Percentiles rank a stretch among this genome's conserved stretches.
Conservation (phyloP, 2,113 vertebrate genomes). For the Gulo gulo region DNA sequence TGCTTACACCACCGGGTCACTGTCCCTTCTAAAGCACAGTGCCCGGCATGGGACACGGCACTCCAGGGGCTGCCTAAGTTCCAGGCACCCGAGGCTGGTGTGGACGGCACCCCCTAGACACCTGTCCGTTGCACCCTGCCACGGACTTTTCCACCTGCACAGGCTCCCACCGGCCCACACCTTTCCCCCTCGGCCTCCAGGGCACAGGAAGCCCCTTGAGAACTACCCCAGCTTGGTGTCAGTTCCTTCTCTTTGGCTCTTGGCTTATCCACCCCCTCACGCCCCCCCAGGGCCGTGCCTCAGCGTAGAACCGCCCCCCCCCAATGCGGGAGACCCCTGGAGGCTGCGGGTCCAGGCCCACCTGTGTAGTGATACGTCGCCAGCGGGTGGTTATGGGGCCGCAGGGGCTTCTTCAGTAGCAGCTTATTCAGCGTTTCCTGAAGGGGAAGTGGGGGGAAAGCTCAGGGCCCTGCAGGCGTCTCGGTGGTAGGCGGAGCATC, state of each 20-base stretch:
- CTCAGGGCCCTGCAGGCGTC: neutral
- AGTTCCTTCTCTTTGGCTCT: neutral
- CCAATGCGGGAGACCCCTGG: neutral
- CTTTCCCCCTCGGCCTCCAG: neutral
- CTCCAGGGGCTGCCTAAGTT: neutral
- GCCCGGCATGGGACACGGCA: neutral
- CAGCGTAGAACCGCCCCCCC: neutral
- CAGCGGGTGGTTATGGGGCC: constrained; percentile 87
- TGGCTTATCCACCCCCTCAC: neutral
- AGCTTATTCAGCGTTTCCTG: constrained; percentile 92
- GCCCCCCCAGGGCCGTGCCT: neutral
- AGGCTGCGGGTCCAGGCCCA: constrained; percentile 59
- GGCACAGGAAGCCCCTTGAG: neutral
- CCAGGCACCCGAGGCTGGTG: neutral
- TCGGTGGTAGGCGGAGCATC: neutral
- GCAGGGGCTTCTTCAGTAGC: constrained; percentile 89
- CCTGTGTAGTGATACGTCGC: constrained; percentile 97
- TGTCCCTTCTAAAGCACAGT: neutral
- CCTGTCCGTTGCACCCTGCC: neutral
- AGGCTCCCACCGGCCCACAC: neutral
- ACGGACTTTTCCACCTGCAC: neutral
- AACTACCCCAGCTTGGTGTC: neutral
- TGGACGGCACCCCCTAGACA: neutral
- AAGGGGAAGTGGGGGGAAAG: neutral
- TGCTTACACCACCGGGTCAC: neutral